Percentiles rank a stretch among this genome's conserved stretches.
These are phyloP conservation scores for Thryonomys swinderianus DNA, from an alignment of 2,113 vertebrate genomes.

Conservation along the genomic window DNA sequence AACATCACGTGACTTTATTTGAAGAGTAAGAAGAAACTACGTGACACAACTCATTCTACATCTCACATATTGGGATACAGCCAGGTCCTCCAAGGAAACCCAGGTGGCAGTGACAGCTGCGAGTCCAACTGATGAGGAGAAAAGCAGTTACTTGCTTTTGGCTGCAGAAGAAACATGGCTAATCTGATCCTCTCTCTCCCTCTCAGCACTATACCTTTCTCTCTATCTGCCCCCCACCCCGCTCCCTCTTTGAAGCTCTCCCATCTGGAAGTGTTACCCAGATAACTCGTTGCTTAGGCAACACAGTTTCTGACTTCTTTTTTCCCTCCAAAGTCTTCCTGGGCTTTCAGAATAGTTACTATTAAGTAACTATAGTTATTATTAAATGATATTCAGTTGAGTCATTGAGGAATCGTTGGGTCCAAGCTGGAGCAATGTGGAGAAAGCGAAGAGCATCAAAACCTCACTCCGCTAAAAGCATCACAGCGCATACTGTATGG, in stretches of 20 bases:
- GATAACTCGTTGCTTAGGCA: background rate
- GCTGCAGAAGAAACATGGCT: background rate
- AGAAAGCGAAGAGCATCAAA: background rate
- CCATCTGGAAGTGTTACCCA: background rate
- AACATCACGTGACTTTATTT: background rate
- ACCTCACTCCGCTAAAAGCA: background rate
- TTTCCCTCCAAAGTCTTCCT: accelerated
- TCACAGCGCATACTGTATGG: background rate
- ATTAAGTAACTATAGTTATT: background rate
- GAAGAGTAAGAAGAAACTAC: background rate
- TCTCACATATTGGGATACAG: background rate
- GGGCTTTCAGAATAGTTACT: background rate
- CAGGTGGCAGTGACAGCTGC: background rate
- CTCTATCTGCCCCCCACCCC: background rate
- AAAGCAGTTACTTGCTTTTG: background rate
- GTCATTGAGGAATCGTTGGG: background rate
- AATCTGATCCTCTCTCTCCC: background rate
- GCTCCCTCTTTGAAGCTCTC: background rate
- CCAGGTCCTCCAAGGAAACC: background rate
- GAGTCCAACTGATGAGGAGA: background rate
- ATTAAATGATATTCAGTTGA: background rate
- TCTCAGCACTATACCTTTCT: no score
- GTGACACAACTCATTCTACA: background rate
- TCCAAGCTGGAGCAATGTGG: background rate
- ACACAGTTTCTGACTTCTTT: background rate